Conservation (phyloP, 2,888 invertebrate genomes). For the Schrankia costaestrigalis region DNA sequence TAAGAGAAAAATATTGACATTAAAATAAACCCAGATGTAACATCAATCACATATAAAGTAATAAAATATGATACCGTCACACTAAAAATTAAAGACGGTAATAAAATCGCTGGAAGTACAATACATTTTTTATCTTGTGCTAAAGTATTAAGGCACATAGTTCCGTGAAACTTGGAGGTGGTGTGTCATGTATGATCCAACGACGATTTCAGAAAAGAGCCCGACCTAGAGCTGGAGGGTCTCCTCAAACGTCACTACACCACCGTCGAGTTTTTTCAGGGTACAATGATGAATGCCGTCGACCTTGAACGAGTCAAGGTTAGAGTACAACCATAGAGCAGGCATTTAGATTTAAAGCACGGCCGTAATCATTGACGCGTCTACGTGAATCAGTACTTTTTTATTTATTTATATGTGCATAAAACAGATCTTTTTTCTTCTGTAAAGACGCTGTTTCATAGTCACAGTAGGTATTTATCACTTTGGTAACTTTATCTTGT, state of each 20-base stretch:
- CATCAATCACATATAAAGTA: background rate
- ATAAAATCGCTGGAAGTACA: too few relatives aligned
- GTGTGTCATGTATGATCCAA: conserved; percentile 62
- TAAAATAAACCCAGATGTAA: conserved; percentile 3
- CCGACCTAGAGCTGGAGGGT: conserved; percentile 99
- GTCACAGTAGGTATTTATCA: conserved; percentile 78
- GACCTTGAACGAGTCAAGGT: conserved; percentile 99
- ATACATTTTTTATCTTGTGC: background rate
- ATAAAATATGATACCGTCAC: too few relatives aligned
- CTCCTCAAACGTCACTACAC: conserved; percentile 99
- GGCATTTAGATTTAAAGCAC: conserved; percentile 79
- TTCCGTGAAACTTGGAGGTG: conserved; percentile 24
- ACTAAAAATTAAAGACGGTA: too few relatives aligned
- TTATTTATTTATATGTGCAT: conserved; percentile 74
- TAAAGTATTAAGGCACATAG: background rate
- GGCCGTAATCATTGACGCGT: conserved; percentile 77
- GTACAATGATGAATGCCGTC: conserved; percentile 99
- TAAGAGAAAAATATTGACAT: conserved; percentile 3
- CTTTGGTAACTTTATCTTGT: conserved; percentile 77
- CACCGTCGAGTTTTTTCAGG: conserved; percentile 99
- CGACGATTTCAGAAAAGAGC: conserved; percentile 96
- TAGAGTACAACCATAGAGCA: conserved; percentile 81
- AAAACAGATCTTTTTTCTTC: conserved; percentile 70
- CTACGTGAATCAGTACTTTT: conserved; percentile 66
- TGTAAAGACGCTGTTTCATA: conserved; percentile 75